Conservation (phyloP, 2,797 vertebrate species). For the Oceanodroma leucorhoa region DNA sequence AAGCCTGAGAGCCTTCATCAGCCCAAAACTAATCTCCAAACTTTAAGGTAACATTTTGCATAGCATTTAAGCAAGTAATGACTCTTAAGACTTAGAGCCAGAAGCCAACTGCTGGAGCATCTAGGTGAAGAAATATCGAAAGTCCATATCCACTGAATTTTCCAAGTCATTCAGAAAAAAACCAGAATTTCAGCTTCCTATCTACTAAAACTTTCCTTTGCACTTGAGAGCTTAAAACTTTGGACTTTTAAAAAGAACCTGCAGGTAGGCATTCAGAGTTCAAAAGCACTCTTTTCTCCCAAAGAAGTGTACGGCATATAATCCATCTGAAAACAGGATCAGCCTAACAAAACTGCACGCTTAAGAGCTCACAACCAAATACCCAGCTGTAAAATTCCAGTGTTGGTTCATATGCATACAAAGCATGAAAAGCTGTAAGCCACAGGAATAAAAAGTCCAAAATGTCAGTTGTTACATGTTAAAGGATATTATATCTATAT, state of each 20-base stretch:
- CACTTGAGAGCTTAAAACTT: not conserved
- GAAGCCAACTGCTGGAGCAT: not conserved
- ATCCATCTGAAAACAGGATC: not conserved
- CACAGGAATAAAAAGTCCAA: not conserved
- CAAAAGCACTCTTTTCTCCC: not conserved
- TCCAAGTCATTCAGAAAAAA: not conserved
- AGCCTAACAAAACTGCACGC: not conserved
- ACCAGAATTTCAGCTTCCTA: not conserved
- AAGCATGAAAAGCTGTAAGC: not conserved
- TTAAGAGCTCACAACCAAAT: not conserved
- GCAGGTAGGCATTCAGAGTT: not conserved
- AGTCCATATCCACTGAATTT: not conserved
- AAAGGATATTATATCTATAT: not conserved
- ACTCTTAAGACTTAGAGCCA: not conserved
- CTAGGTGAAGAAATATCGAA: not conserved
- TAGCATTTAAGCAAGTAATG: not conserved
- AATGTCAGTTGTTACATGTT: not conserved
- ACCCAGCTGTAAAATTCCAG: fast-evolving
- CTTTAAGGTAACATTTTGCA: not conserved
- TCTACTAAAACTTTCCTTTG: not conserved
- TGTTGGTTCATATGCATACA: fast-evolving
- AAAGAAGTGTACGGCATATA: not conserved
- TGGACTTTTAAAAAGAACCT: not conserved
- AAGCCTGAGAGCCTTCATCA: not conserved
- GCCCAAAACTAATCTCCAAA: not conserved